Percentiles rank a stretch among this genome's conserved stretches.
Evolutionary conservation across 2,113 vertebrate genomes (phyloP).

Genomic region (Pseudopipra pipra): DNA sequence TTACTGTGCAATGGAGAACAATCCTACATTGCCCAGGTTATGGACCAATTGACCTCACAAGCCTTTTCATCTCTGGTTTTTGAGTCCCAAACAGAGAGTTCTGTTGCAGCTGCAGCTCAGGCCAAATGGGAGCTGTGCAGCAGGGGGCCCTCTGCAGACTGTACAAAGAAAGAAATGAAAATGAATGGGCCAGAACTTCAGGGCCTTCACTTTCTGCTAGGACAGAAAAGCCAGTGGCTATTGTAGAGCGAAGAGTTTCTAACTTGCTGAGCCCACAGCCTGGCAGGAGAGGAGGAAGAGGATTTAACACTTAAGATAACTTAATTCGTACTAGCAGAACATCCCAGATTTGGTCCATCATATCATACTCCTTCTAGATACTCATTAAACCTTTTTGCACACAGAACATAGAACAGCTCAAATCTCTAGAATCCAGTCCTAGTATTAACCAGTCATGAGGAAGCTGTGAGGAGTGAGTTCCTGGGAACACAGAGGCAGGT

Average conservation of each 20-base stretch:
- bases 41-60: background rate
- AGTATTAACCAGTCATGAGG: background rate
- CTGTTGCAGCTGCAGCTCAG: background rate
- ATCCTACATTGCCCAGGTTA: background rate
- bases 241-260: background rate
- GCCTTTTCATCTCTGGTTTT: background rate
- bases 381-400: background rate
- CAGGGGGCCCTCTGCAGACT: background rate
- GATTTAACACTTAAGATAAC: background rate
- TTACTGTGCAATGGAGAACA: background rate
- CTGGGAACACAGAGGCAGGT: background rate
- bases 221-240: background rate
- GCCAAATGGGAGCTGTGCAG: background rate
- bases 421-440: background rate
- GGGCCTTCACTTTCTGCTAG: background rate
- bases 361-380: background rate
- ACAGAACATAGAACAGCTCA: background rate
- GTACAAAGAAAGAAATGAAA: background rate
- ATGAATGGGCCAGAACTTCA: background rate
- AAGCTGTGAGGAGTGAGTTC: background rate
- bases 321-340: background rate
- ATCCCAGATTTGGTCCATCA: background rate
- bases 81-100: background rate
- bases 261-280: background rate
- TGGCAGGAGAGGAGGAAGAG: background rate